Evolutionary conservation across 92 coral and sea anemone genomes (phyloP), one percentile per base, ranked within the genome.

Genomic region (Phenganax subtilis): DNA sequence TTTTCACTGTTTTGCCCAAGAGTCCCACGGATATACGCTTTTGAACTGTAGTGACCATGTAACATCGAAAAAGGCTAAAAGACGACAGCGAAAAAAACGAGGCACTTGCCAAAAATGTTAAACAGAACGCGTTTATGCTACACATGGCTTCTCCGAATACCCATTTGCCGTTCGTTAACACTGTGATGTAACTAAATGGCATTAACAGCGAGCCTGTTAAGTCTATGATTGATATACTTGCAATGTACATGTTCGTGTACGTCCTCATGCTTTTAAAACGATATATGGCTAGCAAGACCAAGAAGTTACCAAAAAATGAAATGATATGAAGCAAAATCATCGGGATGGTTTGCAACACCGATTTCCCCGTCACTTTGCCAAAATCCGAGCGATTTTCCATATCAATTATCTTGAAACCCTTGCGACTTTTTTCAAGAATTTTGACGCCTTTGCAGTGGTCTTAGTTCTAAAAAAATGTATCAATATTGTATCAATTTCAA

Each of bases 191-290:
- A 6, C 88, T 87, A 58, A 90, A 74, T 7, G 91, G 91, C 91
- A 90, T 88, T 29, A 88, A 63, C 17, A 88, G 44, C 12, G 94
- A 75, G 0, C 87, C 94, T 63, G 87, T n/a, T 28, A 90, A 81
- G 63, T 90, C 94, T 29, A 90, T 90, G 29, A 90, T 14, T 63
- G 94, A 91, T 11, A 90, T 81, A 74, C 89, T 90, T 28, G 85
- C 87, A 54, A 90, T 83, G 61, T 83, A 90, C 76, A 85, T 76
- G 85, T 90, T 90, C 37, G 94, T 87, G 59, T 86, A 81, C 55
- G 88, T 84, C 7, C 90, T 87, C 51, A 90, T 88, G 29, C 89
- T 63, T 79, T 81, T 88, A 86, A 85, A 84, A 31, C 84, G 85
- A 58, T 86, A 87, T 63, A 90, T 88, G 63, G 94, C 88, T 12